Base-by-base conservation (phyloP, 2,888 invertebrate species). In the Campoplex capitator region DNA sequence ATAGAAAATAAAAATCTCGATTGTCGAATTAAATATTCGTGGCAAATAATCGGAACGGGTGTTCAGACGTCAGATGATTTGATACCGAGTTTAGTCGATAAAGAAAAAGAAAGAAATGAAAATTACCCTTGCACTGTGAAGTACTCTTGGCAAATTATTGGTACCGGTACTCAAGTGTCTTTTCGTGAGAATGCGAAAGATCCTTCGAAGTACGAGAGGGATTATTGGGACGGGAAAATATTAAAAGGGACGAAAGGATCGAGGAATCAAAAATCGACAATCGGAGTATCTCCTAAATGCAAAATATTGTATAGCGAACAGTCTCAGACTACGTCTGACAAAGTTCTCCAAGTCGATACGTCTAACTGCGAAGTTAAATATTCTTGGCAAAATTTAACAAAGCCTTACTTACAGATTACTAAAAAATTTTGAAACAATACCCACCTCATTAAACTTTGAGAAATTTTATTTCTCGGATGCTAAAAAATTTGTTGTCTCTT, bases 141-240 rank as follows among this genome's bases (percentile, higher is more conserved):
- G 77, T 92, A 92, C 78, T 92, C 92, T 28, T 92, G 92, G 92
- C 91, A 92, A 87, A 92, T 92, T 45, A 90, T 92, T 68, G 92
- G 92, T 16, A 91, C 82, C 6, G 85, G 88, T 23, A 91, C 91
- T 3, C 92, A 92, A 81, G 90, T 89, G 0, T 89, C 89, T 18
- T 81, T 88, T 45, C 58, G 84, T 23, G 88, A 91, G 62, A 87
- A 58, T 13, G 58, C 32, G 0, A 51, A 67, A 56, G 62, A 79
- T 58, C 32, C 80, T 6, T 70, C 71, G 58, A 58, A 54, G 28
- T 75, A 67, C 7, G 86, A 87, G 28, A 16, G 54, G 0, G 89
- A 90, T 80, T 89, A 90, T 75, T 90, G 89, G 89, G 77, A 71
- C 0, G 89, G 90, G 16, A 84, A 83, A 18, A 80, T 91, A 38